A percentile compares a stretch with the other conserved stretches of the same genome.
Conservation (phyloP, 2,113 vertebrate genomes). For the Nesoenas mayeri region DNA sequence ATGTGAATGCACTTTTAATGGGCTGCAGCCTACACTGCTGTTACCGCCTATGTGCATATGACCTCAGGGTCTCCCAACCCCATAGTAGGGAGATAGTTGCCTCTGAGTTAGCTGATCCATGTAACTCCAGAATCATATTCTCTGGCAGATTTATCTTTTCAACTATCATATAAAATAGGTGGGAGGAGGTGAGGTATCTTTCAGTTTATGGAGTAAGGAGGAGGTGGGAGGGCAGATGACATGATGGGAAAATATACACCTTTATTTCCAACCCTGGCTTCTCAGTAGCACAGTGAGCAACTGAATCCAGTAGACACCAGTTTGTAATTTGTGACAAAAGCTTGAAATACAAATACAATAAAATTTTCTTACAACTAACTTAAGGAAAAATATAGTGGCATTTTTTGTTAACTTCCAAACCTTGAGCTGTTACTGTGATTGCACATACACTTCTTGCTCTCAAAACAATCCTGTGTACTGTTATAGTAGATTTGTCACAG, state of each 20-base stretch:
- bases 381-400: neutral
- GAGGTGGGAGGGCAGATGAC: neutral
- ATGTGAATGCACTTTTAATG: constrained; percentile 10
- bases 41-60: neutral
- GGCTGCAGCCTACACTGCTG: neutral
- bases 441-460: neutral
- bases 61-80: neutral
- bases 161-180: neutral
- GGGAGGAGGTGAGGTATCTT: neutral
- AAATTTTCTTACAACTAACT: neutral
- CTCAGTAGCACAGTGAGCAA: neutral
- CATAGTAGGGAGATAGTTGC: fast-evolving
- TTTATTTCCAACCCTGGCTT: neutral
- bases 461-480: neutral
- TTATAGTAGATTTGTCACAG: neutral
- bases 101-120: neutral
- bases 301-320: neutral
- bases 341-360: neutral
- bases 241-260: neutral
- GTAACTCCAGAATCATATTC: neutral
- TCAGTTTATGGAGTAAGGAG: neutral
- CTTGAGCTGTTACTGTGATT: neutral
- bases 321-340: neutral
- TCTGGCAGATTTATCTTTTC: neutral
- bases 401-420: neutral